These are phyloP conservation scores for Clarias magur DNA, from an alignment of 2,113 vertebrate genomes.

Conservation along the genomic window DNA sequence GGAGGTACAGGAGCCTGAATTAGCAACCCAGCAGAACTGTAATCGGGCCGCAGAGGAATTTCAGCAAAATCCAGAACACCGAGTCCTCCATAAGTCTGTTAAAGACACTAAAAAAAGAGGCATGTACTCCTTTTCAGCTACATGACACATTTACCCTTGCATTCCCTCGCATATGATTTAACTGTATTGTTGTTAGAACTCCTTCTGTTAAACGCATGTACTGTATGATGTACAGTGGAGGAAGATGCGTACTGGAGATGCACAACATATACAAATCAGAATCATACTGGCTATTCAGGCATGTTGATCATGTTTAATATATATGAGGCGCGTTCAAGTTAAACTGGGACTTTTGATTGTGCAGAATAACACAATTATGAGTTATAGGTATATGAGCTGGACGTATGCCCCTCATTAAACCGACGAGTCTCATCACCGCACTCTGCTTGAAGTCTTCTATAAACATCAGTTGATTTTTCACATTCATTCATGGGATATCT, in stretches of 20 bases:
- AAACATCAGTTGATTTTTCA: too few species aligned
- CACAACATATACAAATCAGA: not conserved
- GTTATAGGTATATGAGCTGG: too few species aligned
- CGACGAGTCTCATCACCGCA: too few species aligned
- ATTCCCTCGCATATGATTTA: slow-evolving; percentile 32
- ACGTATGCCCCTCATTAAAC: too few species aligned
- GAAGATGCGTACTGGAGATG: not conserved
- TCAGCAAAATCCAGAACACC: slow-evolving; percentile 68
- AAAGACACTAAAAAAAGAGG: slow-evolving; percentile 53
- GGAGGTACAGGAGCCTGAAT: slow-evolving; percentile 69
- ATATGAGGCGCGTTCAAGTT: too few species aligned
- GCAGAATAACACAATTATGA: too few species aligned
- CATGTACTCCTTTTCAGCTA: slow-evolving; percentile 23
- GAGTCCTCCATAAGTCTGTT: slow-evolving; percentile 57
- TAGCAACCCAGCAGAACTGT: slow-evolving; percentile 68
- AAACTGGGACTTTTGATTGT: too few species aligned
- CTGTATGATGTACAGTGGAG: too few species aligned
- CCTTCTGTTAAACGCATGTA: not conserved
- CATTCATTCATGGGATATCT: too few species aligned
- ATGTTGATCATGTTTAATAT: not conserved
- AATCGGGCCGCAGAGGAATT: slow-evolving; percentile 69
- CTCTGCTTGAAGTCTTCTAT: too few species aligned
- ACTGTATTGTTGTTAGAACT: not conserved
- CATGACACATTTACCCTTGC: slow-evolving; percentile 6
- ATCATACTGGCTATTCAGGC: not conserved